Percentiles rank a stretch among this genome's conserved stretches.
phyloP scores from a whole-genome alignment of 2,797 vertebrate genomes.

The Gymnocypris eckloni region DNA sequence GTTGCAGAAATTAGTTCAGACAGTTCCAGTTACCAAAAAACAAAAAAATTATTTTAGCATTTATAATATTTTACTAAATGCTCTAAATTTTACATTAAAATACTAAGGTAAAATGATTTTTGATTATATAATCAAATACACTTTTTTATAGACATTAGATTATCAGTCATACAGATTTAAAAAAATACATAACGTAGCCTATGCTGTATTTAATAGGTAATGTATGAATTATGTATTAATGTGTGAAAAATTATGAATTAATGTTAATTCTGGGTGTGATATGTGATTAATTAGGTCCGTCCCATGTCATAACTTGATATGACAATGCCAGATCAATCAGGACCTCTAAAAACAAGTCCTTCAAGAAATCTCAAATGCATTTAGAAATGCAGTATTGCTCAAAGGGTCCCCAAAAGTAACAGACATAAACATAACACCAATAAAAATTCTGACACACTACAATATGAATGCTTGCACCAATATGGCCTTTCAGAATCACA shows the following conservation, averaged over 20 bases:
- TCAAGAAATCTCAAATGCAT: neutral
- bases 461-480: neutral
- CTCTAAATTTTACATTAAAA: neutral
- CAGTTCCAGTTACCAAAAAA: neutral
- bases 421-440: neutral
- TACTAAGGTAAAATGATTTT: neutral
- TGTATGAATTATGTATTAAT: neutral
- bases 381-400: neutral
- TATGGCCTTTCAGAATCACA: neutral
- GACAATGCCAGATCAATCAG: neutral
- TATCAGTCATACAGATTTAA: neutral
- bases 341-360: neutral
- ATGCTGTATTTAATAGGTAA: neutral
- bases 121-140: neutral
- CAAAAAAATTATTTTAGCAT: no score
- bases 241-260: neutral
- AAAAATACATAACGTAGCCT: neutral
- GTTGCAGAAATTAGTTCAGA: neutral
- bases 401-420: neutral
- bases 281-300: neutral
- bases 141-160: neutral
- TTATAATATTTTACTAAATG: neutral
- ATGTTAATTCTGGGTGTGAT: neutral
- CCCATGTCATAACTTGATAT: neutral
- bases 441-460: neutral